phyloP scores from a whole-genome alignment of 2,113 vertebrate species.

The Budorcas taxicolor region DNA sequence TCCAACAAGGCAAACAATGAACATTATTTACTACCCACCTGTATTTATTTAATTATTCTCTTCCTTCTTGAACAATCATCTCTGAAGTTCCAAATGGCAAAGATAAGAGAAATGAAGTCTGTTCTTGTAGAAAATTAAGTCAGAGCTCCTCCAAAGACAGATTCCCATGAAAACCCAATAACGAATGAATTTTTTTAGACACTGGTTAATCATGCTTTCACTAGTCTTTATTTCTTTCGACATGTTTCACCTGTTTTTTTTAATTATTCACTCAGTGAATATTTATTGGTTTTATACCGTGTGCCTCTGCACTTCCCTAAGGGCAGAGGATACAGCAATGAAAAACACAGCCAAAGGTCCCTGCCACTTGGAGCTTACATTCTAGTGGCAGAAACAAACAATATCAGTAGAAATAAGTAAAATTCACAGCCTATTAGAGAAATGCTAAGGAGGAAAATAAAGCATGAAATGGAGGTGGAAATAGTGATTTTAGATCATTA shows the following conservation, averaged over 20 bases:
- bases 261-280: background rate
- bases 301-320: background rate
- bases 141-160: constrained; percentile 1
- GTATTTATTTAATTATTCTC: background rate
- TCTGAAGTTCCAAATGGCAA: constrained; percentile 8
- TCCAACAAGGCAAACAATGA: background rate
- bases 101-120: constrained; percentile 4
- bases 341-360: background rate
- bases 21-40: constrained; percentile 13
- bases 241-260: background rate
- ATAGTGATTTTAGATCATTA: background rate
- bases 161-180: background rate
- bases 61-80: constrained; percentile 23
- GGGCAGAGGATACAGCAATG: background rate
- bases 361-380: background rate
- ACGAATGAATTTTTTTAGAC: background rate
- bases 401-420: constrained; percentile 6
- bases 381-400: background rate
- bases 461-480: background rate
- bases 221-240: constrained; percentile 26
- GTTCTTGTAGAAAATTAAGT: background rate
- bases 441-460: constrained; percentile 20
- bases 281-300: background rate
- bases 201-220: constrained; percentile 16
- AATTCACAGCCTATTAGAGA: background rate